Base-by-base conservation (phyloP, 2,797 vertebrate genomes). In the Manis crassicaudata region DNA sequence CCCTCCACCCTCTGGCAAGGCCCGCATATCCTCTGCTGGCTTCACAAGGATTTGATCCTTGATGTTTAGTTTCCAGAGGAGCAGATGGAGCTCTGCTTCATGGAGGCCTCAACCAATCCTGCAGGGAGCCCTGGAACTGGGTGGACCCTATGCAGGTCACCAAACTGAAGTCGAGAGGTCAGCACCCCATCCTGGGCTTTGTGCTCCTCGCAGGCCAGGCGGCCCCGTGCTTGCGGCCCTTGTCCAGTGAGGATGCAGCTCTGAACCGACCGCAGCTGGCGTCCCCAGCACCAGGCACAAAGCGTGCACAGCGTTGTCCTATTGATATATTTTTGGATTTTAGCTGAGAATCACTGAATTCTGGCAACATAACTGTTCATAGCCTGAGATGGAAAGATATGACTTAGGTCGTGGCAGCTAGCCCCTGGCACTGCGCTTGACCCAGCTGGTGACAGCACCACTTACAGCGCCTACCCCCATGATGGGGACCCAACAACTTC, bases 221-320 rank as follows among this genome's bases (percentile, higher is more conserved):
- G 5, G 23, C 67, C 32, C 54, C 20, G 17, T 3, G n/a, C 16
- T 35, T 62, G 27, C 13, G 16, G n/a, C 3, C 0, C 0, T 1
- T 6, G 6, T 1, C 50, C 0, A 0, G 17, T 6, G 27, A 58
- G 32, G 25, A 3, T 1, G 1, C 5, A 35, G 27, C 81, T 56
- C 0, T 16, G 18, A 11, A 27, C 67, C 0, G 1, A 21, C 3
- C 0, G 7, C 7, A 4, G 63, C 58, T 5, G 37, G 1, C 25
- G 21, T 2, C 17, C 46, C 27, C 32, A 25, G 54, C n/a, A 17
- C 46, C 23, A 29, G 29, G 7, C 62, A 67, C 23, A 0, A 35
- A 21, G 16, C 23, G 10, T 13, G 2, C 73, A n/a, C 13, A 18
- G 6, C n/a, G 6, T 27, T 5, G 25, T 32, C 70, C 18, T 0